Conservation (phyloP, 2,797 vertebrate genomes). For the Pipistrellus kuhlii region DNA sequence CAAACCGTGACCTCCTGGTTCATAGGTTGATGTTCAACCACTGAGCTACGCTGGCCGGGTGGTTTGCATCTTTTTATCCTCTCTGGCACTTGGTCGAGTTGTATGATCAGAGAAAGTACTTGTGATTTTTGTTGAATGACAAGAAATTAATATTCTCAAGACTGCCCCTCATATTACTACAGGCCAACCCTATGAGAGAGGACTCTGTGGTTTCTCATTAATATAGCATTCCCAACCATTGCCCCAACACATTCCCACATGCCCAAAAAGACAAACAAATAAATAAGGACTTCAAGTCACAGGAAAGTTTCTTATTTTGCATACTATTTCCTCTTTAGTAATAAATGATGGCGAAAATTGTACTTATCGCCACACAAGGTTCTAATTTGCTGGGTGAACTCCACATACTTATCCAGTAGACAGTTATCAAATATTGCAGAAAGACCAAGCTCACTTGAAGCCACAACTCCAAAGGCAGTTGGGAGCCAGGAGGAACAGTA, state of each 20-base stretch:
- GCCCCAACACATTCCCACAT: not conserved
- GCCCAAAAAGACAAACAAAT: not conserved
- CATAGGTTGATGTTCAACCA: no score
- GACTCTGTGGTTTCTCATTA: not conserved
- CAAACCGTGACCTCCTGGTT: no score
- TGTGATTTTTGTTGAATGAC: not conserved
- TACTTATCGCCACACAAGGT: not conserved
- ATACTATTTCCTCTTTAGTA: not conserved
- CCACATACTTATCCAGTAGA: not conserved
- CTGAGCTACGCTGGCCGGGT: fast-evolving
- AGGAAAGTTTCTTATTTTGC: not conserved
- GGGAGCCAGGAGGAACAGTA: not conserved
- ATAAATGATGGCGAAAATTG: not conserved
- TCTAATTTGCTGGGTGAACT: not conserved
- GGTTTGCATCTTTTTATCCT: not conserved
- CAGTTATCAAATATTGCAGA: not conserved
- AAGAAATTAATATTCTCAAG: not conserved
- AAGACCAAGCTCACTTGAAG: not conserved
- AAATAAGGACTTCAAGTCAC: not conserved
- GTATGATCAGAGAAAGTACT: not conserved
- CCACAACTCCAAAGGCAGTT: not conserved
- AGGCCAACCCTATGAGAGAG: not conserved
- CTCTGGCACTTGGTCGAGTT: not conserved
- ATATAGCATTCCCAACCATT: not conserved
- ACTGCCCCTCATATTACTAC: not conserved